phyloP scores from a whole-genome alignment of 1,140 invertebrate species.

The Bombus consobrinus region DNA sequence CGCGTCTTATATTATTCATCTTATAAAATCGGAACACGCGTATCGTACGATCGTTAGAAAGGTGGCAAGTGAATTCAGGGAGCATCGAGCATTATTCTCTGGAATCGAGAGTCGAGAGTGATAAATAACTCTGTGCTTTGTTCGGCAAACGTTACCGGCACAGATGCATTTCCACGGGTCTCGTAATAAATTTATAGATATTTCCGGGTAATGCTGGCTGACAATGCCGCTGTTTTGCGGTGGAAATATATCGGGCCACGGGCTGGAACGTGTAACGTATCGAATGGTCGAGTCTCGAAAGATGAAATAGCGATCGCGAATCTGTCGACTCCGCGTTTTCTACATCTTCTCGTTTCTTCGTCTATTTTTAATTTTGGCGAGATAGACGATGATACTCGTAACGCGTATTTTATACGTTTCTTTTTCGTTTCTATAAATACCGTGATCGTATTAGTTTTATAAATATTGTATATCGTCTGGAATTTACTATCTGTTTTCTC shows the following conservation, averaged over 20 bases:
- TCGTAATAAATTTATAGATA: constrained; percentile 44
- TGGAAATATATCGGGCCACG: background rate
- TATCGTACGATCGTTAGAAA: background rate
- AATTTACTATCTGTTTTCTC: no score
- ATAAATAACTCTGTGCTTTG: constrained; percentile 24
- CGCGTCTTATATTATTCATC: background rate
- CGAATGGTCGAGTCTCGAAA: background rate
- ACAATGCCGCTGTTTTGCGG: constrained; percentile 14
- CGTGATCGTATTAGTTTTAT: no score
- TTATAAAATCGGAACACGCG: background rate
- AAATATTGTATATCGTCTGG: no score
- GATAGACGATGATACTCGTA: no score
- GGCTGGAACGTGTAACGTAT: background rate
- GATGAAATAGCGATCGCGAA: constrained; percentile 34
- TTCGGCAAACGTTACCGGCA: background rate
- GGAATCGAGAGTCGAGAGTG: constrained; percentile 8
- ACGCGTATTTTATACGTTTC: no score
- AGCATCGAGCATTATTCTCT: background rate
- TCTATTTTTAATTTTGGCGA: background rate
- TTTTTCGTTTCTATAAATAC: no score
- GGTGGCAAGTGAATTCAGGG: background rate
- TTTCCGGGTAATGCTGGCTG: constrained; percentile 23
- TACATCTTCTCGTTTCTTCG: background rate
- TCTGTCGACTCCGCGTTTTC: constrained; percentile 16
- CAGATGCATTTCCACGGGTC: constrained; percentile 7